Conservation (phyloP, 2,888 invertebrate species). For the Cecidostiba fungosa region DNA sequence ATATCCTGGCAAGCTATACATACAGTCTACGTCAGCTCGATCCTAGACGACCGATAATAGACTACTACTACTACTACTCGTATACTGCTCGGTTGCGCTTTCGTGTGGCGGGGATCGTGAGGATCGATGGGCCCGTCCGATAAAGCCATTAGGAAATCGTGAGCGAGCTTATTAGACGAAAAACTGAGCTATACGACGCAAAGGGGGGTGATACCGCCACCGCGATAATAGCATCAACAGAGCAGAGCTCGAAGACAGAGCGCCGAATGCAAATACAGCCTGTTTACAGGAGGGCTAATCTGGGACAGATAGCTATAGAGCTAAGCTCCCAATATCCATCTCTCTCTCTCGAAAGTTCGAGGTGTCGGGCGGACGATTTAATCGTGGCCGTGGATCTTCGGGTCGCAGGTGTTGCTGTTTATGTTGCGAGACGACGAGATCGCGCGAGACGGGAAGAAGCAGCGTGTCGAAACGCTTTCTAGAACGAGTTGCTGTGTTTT, state of each 20-base stretch:
- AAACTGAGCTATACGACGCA: slow-evolving; percentile 24
- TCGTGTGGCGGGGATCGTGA: slow-evolving; percentile 51
- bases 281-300: slow-evolving; percentile 54
- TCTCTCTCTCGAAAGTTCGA: not conserved
- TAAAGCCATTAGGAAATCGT: slow-evolving; percentile 62
- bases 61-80: not conserved
- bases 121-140: slow-evolving; percentile 56
- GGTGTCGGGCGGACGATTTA: slow-evolving; percentile 47
- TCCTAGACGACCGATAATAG: slow-evolving; percentile 38
- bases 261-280: slow-evolving; percentile 57
- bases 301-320: slow-evolving; percentile 29
- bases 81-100: not conserved
- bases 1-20: not conserved
- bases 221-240: slow-evolving; percentile 23
- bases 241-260: slow-evolving; percentile 6
- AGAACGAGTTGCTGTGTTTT: not conserved
- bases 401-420: slow-evolving; percentile 57
- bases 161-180: slow-evolving; percentile 62
- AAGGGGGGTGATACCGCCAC: slow-evolving; percentile 59
- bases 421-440: slow-evolving; percentile 33
- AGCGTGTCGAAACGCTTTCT: slow-evolving; percentile 47
- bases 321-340: slow-evolving; percentile 1
- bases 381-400: slow-evolving; percentile 58
- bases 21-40: slow-evolving; percentile 13
- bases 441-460: slow-evolving; percentile 12